Base-by-base conservation (phyloP, 1,140 invertebrate species). In the Camponotus pennsylvanicus region DNA sequence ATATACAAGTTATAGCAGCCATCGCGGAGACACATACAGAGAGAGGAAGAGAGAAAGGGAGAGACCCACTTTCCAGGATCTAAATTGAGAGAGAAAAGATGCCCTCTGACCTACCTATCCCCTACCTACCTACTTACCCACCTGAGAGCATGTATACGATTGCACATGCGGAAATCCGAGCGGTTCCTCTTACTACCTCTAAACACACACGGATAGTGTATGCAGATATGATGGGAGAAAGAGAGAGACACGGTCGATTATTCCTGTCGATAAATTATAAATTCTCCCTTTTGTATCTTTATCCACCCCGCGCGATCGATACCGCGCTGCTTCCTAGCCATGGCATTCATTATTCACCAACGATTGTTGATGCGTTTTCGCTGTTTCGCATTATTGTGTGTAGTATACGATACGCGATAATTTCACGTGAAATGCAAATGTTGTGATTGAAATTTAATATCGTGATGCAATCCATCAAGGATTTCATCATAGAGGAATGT, bases 231-330 rank as follows among this genome's bases (percentile, higher is more conserved):
- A 27, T 27, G 45, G 3, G 45, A 49, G 45, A 15, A 15, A 15
- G 11, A 15, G 15, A 52, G 49, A 49, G 49, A 18, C 49, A 52
- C 5, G 13, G 18, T 61, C 79, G 79, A 82, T 59, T 45, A 67
- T 73, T 82, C 67, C 55, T 59, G 55, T 82, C 79, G 79, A 82
- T 82, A 82, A 82, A 83, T 83, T 83, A 83, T 83, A 61, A 73
- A 83, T 61, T 61, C 45, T 55, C 40, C 18, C 55, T 37, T 61
- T 73, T 61, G 40, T 55, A 21, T 42, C 40, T 75, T 75, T 55
- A 40, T n/a, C 1, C 21, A 37, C 9, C 21, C 11, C 18, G 40
- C 69, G 69, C 69, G 69, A 83, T 83, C 79, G 79, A 83, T 83
- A 83, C 64, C 1, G 40, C 49, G 18, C 15, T 32, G 66, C 37